phyloP scores from a whole-genome alignment of 2,113 vertebrate species.

The Tetrax tetrax region DNA sequence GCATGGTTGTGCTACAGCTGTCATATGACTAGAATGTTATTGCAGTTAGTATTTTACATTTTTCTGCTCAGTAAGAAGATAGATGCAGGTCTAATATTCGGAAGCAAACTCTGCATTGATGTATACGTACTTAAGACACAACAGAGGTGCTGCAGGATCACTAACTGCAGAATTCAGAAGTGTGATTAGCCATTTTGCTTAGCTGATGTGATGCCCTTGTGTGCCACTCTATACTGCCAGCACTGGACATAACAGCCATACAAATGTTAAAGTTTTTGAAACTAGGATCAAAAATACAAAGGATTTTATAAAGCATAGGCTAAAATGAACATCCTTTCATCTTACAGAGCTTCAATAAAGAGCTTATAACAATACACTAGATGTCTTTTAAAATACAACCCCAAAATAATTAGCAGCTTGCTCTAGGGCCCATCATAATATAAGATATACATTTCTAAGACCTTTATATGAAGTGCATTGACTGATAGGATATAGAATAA shows the following conservation, averaged over 20 bases:
- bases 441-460: background rate
- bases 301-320: background rate
- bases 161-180: background rate
- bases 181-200: background rate
- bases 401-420: background rate
- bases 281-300: background rate
- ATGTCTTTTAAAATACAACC: background rate
- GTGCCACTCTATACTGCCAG: background rate
- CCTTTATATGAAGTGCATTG: background rate
- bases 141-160: background rate
- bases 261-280: background rate
- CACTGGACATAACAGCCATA: fast-evolving
- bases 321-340: background rate
- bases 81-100: background rate
- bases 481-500: background rate
- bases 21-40: background rate
- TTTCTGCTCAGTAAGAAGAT: background rate
- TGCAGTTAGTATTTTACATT: background rate
- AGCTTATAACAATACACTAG: background rate
- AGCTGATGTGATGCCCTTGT: fast-evolving
- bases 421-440: background rate
- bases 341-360: background rate
- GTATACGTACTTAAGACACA: background rate
- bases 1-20: background rate
- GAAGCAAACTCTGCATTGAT: background rate